A percentile compares a stretch with the other conserved stretches of the same genome.
phyloP scores from a whole-genome alignment of 2,113 vertebrate genomes.

The Epinephelus moara region DNA sequence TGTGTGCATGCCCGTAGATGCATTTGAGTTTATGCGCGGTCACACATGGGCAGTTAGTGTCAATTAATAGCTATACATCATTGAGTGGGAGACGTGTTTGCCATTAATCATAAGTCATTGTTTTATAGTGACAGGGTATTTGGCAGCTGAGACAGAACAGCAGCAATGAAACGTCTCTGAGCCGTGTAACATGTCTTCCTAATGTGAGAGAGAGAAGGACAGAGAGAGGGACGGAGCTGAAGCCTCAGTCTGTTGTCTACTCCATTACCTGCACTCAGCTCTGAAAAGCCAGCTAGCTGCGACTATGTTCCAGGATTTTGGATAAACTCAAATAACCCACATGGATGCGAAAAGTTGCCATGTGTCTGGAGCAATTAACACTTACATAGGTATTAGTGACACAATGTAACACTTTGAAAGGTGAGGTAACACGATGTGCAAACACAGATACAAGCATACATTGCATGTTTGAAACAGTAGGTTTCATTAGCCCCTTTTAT shows the following conservation, averaged over 20 bases:
- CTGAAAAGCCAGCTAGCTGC: not conserved
- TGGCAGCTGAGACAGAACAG: constrained; percentile 71
- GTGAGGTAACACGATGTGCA: not conserved
- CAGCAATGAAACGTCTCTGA: constrained; percentile 57
- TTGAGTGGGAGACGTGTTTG: constrained; percentile 47
- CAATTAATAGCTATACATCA: constrained; percentile 74
- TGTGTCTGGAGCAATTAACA: constrained; percentile 29
- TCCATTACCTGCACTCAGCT: constrained; percentile 3
- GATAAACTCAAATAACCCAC: constrained; percentile 39
- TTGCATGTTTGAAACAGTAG: not conserved
- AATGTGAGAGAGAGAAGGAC: constrained; percentile 17
- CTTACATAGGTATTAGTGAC: constrained; percentile 25
- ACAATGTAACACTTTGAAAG: constrained; percentile 37
- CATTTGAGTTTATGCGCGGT: constrained; percentile 49
- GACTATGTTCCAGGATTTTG: constrained; percentile 12
- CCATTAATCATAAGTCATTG: constrained; percentile 74
- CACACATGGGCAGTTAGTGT: constrained; percentile 66
- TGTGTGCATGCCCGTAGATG: constrained; percentile 33
- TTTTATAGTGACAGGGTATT: constrained; percentile 70
- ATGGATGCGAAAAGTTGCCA: constrained; percentile 5
- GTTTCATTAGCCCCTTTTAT: no score
- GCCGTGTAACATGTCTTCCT: constrained; percentile 56
- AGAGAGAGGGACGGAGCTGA: constrained; percentile 2
- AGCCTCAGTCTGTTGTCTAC: constrained; percentile 11
- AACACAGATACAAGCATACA: constrained; percentile 24